phyloP scores from a whole-genome alignment of 2,888 invertebrate species.

The Julus scanicus region DNA sequence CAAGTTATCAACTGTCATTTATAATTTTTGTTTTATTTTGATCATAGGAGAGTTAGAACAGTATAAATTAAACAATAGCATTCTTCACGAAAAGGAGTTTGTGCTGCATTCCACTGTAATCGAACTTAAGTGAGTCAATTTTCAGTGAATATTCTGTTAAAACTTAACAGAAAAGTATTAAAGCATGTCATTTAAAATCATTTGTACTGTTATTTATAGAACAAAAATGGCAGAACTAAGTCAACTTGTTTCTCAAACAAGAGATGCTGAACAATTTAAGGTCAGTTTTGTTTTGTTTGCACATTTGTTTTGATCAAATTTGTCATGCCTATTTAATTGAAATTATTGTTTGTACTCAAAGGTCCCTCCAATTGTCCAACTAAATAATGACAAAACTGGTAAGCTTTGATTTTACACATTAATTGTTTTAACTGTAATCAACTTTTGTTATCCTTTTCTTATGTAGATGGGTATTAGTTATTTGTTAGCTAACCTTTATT shows the following conservation, averaged over 20 bases:
- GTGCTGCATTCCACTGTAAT: slow-evolving; percentile 26
- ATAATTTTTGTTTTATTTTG: background rate
- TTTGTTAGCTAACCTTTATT: background rate
- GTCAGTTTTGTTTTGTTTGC: background rate
- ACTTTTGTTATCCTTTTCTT: background rate
- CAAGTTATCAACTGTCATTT: background rate
- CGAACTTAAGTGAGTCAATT: slow-evolving; percentile 53
- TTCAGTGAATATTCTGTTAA: background rate
- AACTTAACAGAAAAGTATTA: too few relatives aligned
- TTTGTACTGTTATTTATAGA: background rate
- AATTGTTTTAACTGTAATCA: background rate
- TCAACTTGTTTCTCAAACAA: background rate
- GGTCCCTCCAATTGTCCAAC: slow-evolving; percentile 34
- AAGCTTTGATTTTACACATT: background rate
- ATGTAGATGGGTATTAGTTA: background rate
- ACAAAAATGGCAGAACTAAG: background rate
- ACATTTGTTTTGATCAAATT: background rate
- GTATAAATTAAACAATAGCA: slow-evolving; percentile 48
- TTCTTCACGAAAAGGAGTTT: slow-evolving; percentile 51
- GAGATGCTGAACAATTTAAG: background rate
- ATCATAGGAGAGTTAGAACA: slow-evolving; percentile 47
- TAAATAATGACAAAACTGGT: slow-evolving; percentile 14
- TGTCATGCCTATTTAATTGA: background rate
- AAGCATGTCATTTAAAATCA: background rate
- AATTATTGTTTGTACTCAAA: background rate